These are phyloP conservation scores for Zelleria hepariella DNA, from an alignment of 2,888 invertebrate species.

Conservation along the genomic window DNA sequence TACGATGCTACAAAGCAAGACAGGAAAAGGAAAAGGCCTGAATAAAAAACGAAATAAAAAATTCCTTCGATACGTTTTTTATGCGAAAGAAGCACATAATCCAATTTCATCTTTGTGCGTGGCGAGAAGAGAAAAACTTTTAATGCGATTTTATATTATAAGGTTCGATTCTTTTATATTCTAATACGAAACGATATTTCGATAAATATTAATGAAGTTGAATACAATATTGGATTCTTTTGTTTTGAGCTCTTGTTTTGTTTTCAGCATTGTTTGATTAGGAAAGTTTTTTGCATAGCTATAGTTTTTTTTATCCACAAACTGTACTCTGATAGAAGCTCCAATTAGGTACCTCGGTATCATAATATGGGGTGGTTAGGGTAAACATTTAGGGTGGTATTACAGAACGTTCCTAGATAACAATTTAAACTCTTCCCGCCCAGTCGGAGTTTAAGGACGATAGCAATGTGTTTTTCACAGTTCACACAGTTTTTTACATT, in stretches of 20 bases:
- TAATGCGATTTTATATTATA: not conserved
- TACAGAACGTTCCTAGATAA: too few relatives aligned
- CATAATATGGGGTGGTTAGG: too few relatives aligned
- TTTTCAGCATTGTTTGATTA: slow-evolving; percentile 43
- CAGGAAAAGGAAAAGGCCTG: too few relatives aligned
- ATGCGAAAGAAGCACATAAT: not conserved
- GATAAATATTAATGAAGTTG: slow-evolving; percentile 41
- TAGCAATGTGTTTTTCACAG: too few relatives aligned
- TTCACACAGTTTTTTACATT: too few relatives aligned
- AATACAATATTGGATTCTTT: slow-evolving; percentile 16
- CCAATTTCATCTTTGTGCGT: not conserved
- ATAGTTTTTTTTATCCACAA: not conserved
- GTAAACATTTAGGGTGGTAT: too few relatives aligned
- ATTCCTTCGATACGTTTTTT: not conserved
- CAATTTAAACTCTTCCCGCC: too few relatives aligned
- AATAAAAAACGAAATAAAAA: not conserved
- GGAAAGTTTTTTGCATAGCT: slow-evolving; percentile 33
- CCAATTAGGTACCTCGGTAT: too few relatives aligned
- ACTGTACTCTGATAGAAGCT: not conserved
- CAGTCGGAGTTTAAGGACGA: too few relatives aligned
- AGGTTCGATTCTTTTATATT: slow-evolving; percentile 35
- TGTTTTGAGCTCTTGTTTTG: not conserved
- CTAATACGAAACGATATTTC: slow-evolving; percentile 28
- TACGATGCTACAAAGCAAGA: too few relatives aligned
- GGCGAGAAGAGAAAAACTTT: not conserved